phyloP scores from a whole-genome alignment of 2,888 invertebrate species.

The Aproaerema taeniolella region DNA sequence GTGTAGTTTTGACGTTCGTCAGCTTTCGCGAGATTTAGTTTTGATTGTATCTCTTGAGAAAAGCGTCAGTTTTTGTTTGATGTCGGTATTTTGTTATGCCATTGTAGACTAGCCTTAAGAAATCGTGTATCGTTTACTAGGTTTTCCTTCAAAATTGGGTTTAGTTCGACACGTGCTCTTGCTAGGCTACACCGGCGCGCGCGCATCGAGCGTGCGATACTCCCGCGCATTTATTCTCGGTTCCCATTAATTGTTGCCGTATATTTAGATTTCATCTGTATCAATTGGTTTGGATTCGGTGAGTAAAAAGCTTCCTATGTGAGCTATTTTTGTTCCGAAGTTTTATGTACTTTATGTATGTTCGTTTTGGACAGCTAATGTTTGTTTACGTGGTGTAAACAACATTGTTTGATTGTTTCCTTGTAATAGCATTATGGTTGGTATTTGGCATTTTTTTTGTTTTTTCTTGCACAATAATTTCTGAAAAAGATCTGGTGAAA shows the following conservation, averaged over 20 bases:
- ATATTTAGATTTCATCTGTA: slow-evolving; percentile 9
- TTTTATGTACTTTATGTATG: too few species aligned
- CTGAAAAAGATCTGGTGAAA: too few species aligned
- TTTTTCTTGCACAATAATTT: too few species aligned
- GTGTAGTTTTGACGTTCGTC: slow-evolving; percentile 5
- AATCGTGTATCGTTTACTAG: slow-evolving; percentile 8
- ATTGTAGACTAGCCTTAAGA: slow-evolving; percentile 3
- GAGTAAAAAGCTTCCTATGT: slow-evolving; percentile 17
- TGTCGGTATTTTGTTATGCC: slow-evolving; percentile 1
- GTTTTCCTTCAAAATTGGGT: slow-evolving; percentile 29
- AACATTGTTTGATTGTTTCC: not conserved
- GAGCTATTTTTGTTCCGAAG: too few species aligned
- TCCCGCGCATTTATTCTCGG: slow-evolving; percentile 19
- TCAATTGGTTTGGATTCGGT: slow-evolving; percentile 9
- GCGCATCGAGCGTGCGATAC: slow-evolving; percentile 16
- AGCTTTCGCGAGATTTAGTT: not conserved
- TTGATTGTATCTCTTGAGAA: not conserved
- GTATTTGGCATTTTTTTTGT: too few species aligned
- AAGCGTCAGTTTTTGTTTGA: not conserved
- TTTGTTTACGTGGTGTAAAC: not conserved
- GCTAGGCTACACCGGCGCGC: slow-evolving; percentile 21
- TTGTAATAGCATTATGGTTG: too few species aligned
- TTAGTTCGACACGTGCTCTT: slow-evolving; percentile 29
- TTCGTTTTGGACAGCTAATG: slow-evolving; percentile 7
- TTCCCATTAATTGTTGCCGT: slow-evolving; percentile 11